Evolutionary conservation across 2,113 vertebrate species (phyloP).

Genomic region (Crotophaga sulcirostris): DNA sequence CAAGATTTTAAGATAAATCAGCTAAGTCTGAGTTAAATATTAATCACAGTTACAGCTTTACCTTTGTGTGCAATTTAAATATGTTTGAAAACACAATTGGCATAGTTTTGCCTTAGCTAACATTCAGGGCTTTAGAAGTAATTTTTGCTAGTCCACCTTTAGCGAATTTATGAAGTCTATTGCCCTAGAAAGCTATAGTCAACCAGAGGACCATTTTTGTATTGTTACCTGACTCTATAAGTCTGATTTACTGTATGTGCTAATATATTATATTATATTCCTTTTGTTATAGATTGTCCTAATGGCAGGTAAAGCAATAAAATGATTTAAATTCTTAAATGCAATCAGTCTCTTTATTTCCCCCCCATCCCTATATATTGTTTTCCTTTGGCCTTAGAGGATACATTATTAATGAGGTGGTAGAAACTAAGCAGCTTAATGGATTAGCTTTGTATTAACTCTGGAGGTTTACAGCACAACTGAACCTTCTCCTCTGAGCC

Average conservation of each 20-base stretch:
- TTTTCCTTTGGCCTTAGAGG: neutral
- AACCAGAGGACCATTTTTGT: conserved; percentile 92
- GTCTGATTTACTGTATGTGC: conserved; percentile 92
- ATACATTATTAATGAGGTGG: neutral
- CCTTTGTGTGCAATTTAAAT: conserved; percentile 76
- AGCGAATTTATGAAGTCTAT: conserved; percentile 75
- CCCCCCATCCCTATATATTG: rapidly evolving
- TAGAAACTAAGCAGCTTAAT: neutral
- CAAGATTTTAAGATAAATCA: conserved; percentile 76
- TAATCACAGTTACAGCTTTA: conserved; percentile 78
- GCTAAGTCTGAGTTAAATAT: conserved; percentile 75
- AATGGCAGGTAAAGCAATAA: conserved; percentile 98
- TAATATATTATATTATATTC: conserved; percentile 84
- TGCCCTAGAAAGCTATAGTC: conserved; percentile 79
- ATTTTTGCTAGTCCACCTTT: conserved; percentile 77
- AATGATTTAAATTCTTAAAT: conserved; percentile 86
- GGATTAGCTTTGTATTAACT: neutral
- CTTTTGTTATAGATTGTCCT: conserved; percentile 97
- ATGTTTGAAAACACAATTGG: conserved; percentile 74
- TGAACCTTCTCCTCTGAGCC: neutral
- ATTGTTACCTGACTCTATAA: conserved; percentile 86
- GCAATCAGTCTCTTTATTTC: conserved; percentile 53
- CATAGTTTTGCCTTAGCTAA: conserved; percentile 86
- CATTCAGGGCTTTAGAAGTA: conserved; percentile 78
- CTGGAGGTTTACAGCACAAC: neutral